Conservation (phyloP, 2,113 vertebrate genomes). For the Columbina picui region DNA sequence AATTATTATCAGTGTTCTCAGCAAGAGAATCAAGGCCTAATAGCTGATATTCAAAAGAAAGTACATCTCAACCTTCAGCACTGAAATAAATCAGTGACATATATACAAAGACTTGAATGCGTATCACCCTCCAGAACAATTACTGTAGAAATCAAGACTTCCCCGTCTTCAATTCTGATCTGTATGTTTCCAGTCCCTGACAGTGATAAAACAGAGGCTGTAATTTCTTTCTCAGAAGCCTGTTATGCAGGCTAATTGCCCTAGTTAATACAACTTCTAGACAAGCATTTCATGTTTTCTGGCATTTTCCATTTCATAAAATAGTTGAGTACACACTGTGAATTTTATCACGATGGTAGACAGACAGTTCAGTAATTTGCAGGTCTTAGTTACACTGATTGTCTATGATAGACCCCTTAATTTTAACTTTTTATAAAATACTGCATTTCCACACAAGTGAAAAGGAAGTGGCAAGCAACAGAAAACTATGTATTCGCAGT, state of each 20-base stretch:
- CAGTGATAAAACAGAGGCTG: neutral
- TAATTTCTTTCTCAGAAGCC: neutral
- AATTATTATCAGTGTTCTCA: neutral
- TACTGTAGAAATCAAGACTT: neutral
- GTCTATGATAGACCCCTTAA: fast-evolving
- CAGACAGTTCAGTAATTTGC: neutral
- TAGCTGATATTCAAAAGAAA: neutral
- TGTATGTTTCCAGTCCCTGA: neutral
- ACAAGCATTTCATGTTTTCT: neutral
- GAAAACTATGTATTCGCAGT: neutral
- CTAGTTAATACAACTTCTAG: neutral
- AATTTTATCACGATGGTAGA: neutral
- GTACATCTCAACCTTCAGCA: neutral
- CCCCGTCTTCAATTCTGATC: neutral
- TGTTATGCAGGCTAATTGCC: neutral
- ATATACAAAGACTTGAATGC: neutral
- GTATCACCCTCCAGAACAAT: neutral
- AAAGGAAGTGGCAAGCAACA: neutral
- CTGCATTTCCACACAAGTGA: neutral
- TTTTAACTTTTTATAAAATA: neutral
- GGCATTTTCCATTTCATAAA: neutral
- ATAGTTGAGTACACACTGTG: neutral
- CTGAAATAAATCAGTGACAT: neutral
- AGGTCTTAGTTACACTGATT: neutral
- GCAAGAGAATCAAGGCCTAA: neutral